phyloP scores from a whole-genome alignment of 2,797 vertebrate species.

The Staurois parvus region DNA sequence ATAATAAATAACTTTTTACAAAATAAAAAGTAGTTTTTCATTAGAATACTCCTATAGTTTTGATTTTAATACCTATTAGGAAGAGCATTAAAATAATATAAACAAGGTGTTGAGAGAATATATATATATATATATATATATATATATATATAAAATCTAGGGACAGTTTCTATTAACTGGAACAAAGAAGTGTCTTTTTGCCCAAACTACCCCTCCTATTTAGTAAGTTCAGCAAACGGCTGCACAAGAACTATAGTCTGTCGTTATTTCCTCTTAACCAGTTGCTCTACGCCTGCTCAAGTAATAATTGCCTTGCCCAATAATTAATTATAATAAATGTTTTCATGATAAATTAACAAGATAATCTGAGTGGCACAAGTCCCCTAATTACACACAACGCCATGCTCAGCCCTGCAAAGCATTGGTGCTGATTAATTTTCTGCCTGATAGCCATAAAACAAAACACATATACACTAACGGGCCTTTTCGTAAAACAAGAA shows the following conservation, averaged over 20 bases:
- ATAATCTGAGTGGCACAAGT: slow-evolving; percentile 92
- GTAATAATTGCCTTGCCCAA: slow-evolving; percentile 89
- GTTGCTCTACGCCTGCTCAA: slow-evolving; percentile 85
- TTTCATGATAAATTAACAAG: slow-evolving; percentile 93
- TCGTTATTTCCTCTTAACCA: slow-evolving; percentile 83
- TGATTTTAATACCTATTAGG: not conserved
- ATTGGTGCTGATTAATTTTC: slow-evolving; percentile 82
- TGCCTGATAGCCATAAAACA: slow-evolving; percentile 88
- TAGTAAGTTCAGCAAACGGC: slow-evolving; percentile 78
- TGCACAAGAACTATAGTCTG: slow-evolving; percentile 85
- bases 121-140: not conserved
- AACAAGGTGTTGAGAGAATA: too few species aligned
- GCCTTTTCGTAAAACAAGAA: slow-evolving; percentile 51
- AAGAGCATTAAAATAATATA: too few species aligned
- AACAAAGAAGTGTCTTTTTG: too few species aligned
- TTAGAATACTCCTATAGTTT: not conserved
- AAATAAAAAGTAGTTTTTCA: too few species aligned
- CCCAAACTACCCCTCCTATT: not conserved
- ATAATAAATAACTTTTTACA: too few species aligned
- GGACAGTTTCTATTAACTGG: not conserved
- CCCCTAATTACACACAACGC: slow-evolving; percentile 88
- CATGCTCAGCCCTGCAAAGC: slow-evolving; percentile 76
- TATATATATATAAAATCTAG: not conserved
- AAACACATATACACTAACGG: slow-evolving; percentile 72
- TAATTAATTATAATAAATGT: slow-evolving; percentile 96